Conservation (phyloP, 2,797 vertebrate genomes). For the Pygocentrus nattereri region DNA sequence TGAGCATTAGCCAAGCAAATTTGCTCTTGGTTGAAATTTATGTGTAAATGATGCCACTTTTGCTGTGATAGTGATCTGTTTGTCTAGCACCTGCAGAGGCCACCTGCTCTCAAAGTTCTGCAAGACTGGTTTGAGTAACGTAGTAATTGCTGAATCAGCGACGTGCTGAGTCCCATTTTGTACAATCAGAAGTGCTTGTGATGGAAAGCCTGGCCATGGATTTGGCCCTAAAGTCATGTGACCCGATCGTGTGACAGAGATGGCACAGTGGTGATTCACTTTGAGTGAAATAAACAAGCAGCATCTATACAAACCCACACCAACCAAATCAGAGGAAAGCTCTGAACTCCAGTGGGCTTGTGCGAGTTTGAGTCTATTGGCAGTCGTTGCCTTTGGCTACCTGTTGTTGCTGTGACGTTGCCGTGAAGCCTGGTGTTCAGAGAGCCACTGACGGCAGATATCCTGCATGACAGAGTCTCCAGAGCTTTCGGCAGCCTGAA, state of each 20-base stretch:
- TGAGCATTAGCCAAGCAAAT: neutral
- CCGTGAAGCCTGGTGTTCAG: conserved; percentile 79
- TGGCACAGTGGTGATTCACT: conserved; percentile 63
- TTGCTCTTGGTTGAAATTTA: neutral
- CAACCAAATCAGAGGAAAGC: conserved; percentile 17
- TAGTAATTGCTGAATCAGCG: neutral
- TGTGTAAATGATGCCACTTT: neutral
- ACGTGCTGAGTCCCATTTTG: neutral
- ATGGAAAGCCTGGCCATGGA: neutral
- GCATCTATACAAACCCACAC: neutral
- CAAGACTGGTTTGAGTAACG: neutral
- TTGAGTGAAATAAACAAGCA: neutral
- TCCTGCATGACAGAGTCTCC: conserved; percentile 89
- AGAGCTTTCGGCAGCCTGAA: conserved; percentile 82
- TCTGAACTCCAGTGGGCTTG: neutral
- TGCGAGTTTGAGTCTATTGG: neutral
- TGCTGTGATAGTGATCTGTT: neutral
- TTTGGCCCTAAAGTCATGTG: conserved; percentile 24
- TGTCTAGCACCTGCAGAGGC: neutral
- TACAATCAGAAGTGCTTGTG: neutral
- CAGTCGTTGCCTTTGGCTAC: conserved; percentile 26
- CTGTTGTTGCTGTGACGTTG: conserved; percentile 67
- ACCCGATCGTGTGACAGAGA: conserved; percentile 12
- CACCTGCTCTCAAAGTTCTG: neutral
- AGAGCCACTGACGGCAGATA: conserved; percentile 94